Percentiles rank a stretch among this genome's conserved stretches.
These are phyloP conservation scores for Drosophila navojoa DNA, from an alignment of 1,140 invertebrate species.

Conservation along the genomic window DNA sequence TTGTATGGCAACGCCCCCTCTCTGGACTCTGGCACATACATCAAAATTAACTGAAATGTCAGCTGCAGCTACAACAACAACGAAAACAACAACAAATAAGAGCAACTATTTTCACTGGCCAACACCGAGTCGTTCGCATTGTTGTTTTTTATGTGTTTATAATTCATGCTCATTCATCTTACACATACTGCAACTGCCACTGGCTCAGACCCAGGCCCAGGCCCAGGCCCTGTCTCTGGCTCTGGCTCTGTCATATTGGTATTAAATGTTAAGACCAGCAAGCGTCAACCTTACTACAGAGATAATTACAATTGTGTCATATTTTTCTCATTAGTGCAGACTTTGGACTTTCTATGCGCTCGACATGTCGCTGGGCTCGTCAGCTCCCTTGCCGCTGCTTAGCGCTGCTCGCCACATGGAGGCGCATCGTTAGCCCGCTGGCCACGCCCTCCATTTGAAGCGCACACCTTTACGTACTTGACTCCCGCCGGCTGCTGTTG, in stretches of 20 bases:
- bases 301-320: slow-evolving; percentile 82
- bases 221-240: background rate
- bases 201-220: background rate
- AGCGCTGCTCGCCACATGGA: background rate
- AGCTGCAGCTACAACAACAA: slow-evolving; percentile 76
- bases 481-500: slow-evolving; percentile 39
- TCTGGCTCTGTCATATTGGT: slow-evolving; percentile 59
- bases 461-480: slow-evolving; percentile 46
- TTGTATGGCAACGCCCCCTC: slow-evolving; percentile 36
- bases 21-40: slow-evolving; percentile 56
- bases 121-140: slow-evolving; percentile 45
- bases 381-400: background rate
- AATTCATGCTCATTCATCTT: slow-evolving; percentile 82
- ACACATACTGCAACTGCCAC: slow-evolving; percentile 46
- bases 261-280: slow-evolving; percentile 63
- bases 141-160: slow-evolving; percentile 79
- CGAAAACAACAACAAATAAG: slow-evolving; percentile 10
- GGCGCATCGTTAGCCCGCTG: slow-evolving; percentile 17
- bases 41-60: slow-evolving; percentile 82
- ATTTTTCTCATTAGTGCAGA: slow-evolving; percentile 77
- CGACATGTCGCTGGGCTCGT: slow-evolving; percentile 29
- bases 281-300: slow-evolving; percentile 49
- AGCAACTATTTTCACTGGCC: slow-evolving; percentile 54
- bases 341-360: slow-evolving; percentile 56
- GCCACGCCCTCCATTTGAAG: slow-evolving; percentile 47